Evolutionary conservation across 92 coral and sea anemone species (phyloP).

Genomic region (Siderastrea siderea): DNA sequence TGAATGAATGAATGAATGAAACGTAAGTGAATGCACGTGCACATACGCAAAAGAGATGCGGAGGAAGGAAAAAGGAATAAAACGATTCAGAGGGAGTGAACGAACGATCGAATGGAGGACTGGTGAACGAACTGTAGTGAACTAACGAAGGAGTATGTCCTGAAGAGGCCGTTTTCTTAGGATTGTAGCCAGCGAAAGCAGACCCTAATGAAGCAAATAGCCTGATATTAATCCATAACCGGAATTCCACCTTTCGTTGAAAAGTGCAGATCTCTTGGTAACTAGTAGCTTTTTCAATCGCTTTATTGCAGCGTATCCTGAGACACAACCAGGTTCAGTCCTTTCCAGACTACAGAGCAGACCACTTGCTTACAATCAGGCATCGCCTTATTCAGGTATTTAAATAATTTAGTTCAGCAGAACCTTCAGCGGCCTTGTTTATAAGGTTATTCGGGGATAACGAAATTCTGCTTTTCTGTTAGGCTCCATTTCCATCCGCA

Average conservation of each 20-base stretch:
- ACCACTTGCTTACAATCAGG: neutral
- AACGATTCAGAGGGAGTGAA: too few species aligned
- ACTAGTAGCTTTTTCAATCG: neutral
- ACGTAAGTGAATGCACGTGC: neutral
- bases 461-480: too few species aligned
- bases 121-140: neutral
- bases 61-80: neutral
- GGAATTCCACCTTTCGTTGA: too few species aligned
- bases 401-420: neutral
- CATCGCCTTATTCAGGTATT: conserved; percentile 24
- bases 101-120: neutral
- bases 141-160: neutral
- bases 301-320: conserved; percentile 25
- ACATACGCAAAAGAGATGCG: neutral
- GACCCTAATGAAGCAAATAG: neutral
- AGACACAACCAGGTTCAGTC: neutral
- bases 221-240: too few species aligned
- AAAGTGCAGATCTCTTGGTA: neutral
- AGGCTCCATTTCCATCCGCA: too few species aligned
- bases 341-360: conserved; percentile 1
- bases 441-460: too few species aligned
- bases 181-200: neutral
- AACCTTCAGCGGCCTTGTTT: neutral
- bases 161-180: neutral
- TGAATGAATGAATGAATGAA: neutral